Conservation (phyloP, 2,888 invertebrate species). For the Muschampia staudingeri region DNA sequence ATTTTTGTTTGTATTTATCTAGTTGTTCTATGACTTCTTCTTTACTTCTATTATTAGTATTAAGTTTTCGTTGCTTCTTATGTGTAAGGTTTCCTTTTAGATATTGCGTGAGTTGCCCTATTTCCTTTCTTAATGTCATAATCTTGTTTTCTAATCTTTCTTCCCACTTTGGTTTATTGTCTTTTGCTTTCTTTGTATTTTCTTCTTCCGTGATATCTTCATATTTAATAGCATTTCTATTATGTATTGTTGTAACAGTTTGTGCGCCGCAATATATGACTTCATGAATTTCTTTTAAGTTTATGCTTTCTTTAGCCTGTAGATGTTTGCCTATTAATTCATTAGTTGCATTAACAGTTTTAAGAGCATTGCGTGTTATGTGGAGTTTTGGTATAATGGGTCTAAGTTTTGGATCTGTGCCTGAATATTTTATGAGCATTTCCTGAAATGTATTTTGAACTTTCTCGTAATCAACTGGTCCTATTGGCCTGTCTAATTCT, state of each 20-base stretch:
- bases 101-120: slow-evolving; percentile 23
- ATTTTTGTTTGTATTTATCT: slow-evolving; percentile 38
- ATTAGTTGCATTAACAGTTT: not conserved
- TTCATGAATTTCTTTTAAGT: slow-evolving; percentile 19
- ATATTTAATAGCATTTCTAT: not conserved
- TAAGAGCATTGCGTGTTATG: not conserved
- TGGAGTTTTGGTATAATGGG: slow-evolving; percentile 36
- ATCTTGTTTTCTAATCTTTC: slow-evolving; percentile 10
- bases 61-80: slow-evolving; percentile 18
- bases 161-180: slow-evolving; percentile 6
- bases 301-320: not conserved
- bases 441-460: slow-evolving; percentile 28
- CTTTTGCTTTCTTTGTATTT: not conserved
- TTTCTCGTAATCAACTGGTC: not conserved
- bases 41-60: not conserved
- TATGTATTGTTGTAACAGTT: slow-evolving; percentile 6
- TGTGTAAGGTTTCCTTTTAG: slow-evolving; percentile 23
- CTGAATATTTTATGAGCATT: slow-evolving; percentile 41
- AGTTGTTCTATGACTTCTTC: slow-evolving; percentile 25
- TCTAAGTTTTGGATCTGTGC: slow-evolving; percentile 33
- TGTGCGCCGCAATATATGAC: slow-evolving; percentile 20
- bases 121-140: slow-evolving; percentile 15
- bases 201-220: not conserved
- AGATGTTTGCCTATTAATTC: not conserved
- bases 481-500: not conserved